phyloP scores from a whole-genome alignment of 2,888 invertebrate genomes.

The Morpho helenor region DNA sequence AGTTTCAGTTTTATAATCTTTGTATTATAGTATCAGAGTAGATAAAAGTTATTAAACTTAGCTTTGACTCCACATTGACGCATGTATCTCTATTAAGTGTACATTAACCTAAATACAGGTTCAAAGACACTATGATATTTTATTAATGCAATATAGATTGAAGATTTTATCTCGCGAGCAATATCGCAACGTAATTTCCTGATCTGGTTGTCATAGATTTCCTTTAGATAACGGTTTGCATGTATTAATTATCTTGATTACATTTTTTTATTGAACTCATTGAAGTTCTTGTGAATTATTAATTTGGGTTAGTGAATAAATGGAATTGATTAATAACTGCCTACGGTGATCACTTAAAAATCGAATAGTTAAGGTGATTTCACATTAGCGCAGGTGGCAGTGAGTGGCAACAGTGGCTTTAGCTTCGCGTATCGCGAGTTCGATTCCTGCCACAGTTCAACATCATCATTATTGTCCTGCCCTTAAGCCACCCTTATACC shows the following conservation, averaged over 20 bases:
- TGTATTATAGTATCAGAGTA: too few species aligned
- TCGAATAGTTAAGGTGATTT: too few species aligned
- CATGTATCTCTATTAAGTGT: neutral
- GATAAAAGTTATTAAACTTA: too few species aligned
- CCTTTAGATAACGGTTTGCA: conserved; percentile 9
- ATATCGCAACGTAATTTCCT: conserved; percentile 19
- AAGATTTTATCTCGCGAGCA: conserved; percentile 14
- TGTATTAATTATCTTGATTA: conserved; percentile 13
- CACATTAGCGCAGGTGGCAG: too few species aligned
- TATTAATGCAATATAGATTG: conserved; percentile 11
- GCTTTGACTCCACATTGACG: neutral
- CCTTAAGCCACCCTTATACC: too few species aligned
- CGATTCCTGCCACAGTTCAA: too few species aligned
- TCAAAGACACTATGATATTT: conserved; percentile 1
- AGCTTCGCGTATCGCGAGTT: too few species aligned
- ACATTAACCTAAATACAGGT: neutral
- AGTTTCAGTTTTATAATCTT: too few species aligned
- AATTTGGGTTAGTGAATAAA: neutral
- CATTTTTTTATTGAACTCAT: conserved; percentile 12
- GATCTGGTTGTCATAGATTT: conserved; percentile 18
- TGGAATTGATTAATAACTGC: neutral
- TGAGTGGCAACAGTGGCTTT: too few species aligned
- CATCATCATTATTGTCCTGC: too few species aligned
- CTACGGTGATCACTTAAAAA: too few species aligned
- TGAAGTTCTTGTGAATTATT: neutral